Conservation (phyloP, 2,797 vertebrate species). For the Linurgus olivaceus region DNA sequence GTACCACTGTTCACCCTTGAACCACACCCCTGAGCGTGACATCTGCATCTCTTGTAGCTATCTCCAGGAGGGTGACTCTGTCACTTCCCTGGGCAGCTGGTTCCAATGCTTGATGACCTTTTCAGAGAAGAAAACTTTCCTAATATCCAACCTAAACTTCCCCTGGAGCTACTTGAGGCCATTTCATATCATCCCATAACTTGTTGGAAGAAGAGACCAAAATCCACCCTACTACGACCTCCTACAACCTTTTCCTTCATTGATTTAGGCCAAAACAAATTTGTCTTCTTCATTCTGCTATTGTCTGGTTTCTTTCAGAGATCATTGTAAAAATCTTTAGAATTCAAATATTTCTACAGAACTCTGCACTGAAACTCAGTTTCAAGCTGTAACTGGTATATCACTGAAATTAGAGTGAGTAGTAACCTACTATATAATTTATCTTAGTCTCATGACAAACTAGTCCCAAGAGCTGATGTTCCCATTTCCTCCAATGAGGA, state of each 20-base stretch:
- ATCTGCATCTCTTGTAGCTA: too few relatives aligned
- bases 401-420: not conserved
- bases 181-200: not conserved
- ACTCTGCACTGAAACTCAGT: not conserved
- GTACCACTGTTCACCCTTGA: not conserved
- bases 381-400: not conserved
- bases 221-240: accelerated
- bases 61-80: not conserved
- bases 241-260: not conserved
- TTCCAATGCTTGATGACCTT: not conserved
- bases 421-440: not conserved
- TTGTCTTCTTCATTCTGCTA: not conserved
- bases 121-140: not conserved
- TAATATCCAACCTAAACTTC: not conserved
- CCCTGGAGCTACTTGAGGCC: not conserved
- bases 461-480: not conserved
- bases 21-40: accelerated
- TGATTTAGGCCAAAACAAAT: not conserved
- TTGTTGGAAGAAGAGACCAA: not conserved
- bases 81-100: not conserved
- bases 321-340: not conserved
- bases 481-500: not conserved
- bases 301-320: not conserved
- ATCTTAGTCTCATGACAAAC: not conserved
- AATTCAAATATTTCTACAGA: not conserved